A percentile compares a stretch with the other conserved stretches of the same genome.
phyloP scores from a whole-genome alignment of 2,113 vertebrate species.

The Drymodes brunneopygia region DNA sequence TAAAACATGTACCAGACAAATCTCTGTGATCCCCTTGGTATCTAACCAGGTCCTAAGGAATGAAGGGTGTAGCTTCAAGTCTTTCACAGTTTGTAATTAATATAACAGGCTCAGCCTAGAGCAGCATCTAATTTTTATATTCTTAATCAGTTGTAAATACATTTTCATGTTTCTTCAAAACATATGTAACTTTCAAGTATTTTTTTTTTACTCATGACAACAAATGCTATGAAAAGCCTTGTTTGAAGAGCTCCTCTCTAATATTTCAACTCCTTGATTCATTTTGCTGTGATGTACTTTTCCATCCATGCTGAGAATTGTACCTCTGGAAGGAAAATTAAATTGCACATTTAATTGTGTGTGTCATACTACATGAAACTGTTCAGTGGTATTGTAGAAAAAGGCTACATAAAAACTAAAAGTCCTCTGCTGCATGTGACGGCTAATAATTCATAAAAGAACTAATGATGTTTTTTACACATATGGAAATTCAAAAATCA shows the following conservation, averaged over 20 bases:
- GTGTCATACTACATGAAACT: too few species aligned
- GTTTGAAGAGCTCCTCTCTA: not conserved
- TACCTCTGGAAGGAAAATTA: too few species aligned
- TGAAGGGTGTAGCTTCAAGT: not conserved
- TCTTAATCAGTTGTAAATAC: not conserved
- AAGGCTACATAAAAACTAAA: too few species aligned
- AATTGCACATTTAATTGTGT: too few species aligned
- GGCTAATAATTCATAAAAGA: too few species aligned
- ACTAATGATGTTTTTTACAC: too few species aligned
- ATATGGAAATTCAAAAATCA: too few species aligned
- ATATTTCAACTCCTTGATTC: not conserved
- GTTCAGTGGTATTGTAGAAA: too few species aligned
- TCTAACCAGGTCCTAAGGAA: not conserved
- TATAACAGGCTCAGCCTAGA: not conserved
- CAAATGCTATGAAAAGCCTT: not conserved
- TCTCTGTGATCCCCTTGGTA: fast-evolving
- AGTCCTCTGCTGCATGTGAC: too few species aligned
- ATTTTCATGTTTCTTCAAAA: not conserved
- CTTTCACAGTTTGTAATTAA: not conserved
- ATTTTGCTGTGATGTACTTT: not conserved
- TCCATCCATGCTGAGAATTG: not conserved
- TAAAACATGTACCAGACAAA: not conserved
- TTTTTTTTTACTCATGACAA: not conserved
- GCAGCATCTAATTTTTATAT: not conserved
- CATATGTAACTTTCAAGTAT: not conserved